Conservation (phyloP, 2,797 vertebrate genomes). For the Valencia hispanica region DNA sequence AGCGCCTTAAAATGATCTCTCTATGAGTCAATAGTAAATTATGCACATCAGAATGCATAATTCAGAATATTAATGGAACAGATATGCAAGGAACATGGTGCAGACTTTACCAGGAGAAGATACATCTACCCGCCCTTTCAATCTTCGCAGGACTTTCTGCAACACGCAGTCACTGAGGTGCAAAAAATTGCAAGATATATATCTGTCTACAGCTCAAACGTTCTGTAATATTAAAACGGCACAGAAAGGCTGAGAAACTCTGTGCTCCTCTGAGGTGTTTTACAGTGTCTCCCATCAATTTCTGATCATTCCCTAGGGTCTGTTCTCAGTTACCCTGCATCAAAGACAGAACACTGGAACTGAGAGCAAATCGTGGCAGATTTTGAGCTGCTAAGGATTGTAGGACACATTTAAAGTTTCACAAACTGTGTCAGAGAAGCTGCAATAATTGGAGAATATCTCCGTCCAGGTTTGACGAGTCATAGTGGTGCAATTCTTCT, state of each 20-base stretch:
- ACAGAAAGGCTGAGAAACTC: conserved; percentile 20
- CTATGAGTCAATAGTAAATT: conserved; percentile 51
- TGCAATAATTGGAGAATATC: no score
- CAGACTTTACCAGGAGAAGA: conserved; percentile 48
- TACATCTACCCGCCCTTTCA: conserved; percentile 58
- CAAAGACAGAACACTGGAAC: neutral
- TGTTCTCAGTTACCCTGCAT: conserved; percentile 10
- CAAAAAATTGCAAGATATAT: conserved; percentile 47
- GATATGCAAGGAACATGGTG: conserved; percentile 47
- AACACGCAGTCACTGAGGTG: conserved; percentile 56
- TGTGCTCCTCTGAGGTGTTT: conserved; percentile 3
- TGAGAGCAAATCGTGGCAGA: neutral
- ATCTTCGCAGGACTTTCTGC: conserved; percentile 48
- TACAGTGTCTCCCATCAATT: conserved; percentile 3
- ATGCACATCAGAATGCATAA: conserved; percentile 68
- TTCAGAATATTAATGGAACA: conserved; percentile 58
- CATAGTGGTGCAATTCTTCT: no score
- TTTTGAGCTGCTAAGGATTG: neutral
- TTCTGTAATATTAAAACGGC: conserved; percentile 20
- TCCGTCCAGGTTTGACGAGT: no score
- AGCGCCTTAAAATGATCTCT: conserved; percentile 51
- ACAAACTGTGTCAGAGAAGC: neutral
- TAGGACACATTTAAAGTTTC: neutral
- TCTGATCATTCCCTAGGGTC: neutral
- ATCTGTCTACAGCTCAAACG: conserved; percentile 36